These are phyloP conservation scores for Ostrea edulis DNA, from an alignment of 1,140 invertebrate species.

Conservation along the genomic window DNA sequence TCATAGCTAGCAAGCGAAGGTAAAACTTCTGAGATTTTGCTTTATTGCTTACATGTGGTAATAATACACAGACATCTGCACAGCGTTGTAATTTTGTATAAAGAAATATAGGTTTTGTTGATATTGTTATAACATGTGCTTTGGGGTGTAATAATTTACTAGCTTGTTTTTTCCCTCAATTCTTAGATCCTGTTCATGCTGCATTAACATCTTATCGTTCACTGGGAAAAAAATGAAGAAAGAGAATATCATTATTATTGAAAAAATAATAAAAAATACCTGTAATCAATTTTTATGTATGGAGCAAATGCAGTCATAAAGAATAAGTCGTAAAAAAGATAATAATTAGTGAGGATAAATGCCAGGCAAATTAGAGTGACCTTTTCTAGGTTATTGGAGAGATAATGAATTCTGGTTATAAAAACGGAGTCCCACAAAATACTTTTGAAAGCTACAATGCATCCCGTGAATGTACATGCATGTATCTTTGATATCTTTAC, in stretches of 20 bases:
- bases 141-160: conserved; percentile 26
- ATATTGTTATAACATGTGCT: conserved; percentile 29
- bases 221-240: conserved; percentile 4
- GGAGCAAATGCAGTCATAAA: conserved; percentile 1
- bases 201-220: conserved; percentile 37
- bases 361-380: background rate
- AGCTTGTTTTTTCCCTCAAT: background rate
- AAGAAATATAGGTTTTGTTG: conserved; percentile 38
- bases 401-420: background rate
- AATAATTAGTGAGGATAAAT: conserved; percentile 1
- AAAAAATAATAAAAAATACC: conserved; percentile 10
- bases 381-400: background rate
- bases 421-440: background rate
- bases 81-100: conserved; percentile 22
- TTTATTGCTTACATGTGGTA: conserved; percentile 34
- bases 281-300: conserved; percentile 31
- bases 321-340: conserved; percentile 9
- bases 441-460: background rate
- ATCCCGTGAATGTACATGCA: too few relatives aligned
- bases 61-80: background rate
- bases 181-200: conserved; percentile 21
- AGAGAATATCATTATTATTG: conserved; percentile 33
- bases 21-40: background rate
- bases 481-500: too few relatives aligned
- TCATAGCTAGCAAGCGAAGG: background rate